Percentiles rank a stretch among this genome's conserved stretches.
Evolutionary conservation across 2,888 invertebrate genomes (phyloP).

Genomic region (Scaptomyza polygonia): DNA sequence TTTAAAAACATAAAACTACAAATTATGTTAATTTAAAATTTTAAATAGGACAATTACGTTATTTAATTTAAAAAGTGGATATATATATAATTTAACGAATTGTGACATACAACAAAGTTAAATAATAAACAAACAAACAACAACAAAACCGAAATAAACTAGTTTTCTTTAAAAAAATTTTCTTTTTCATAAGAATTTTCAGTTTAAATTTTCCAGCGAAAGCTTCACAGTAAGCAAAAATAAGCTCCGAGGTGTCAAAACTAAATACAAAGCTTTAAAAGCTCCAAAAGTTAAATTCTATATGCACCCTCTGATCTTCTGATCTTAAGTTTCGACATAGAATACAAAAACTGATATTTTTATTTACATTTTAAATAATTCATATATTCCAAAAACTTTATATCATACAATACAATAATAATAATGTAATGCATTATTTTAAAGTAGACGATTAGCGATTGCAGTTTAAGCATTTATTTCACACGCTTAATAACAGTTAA

Average conservation of each 20-base stretch:
- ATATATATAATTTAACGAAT: conserved; percentile 71
- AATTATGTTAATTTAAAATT: conserved; percentile 78
- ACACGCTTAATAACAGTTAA: conserved; percentile 46
- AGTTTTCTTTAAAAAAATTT: neutral
- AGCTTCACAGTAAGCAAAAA: neutral
- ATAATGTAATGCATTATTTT: conserved; percentile 60
- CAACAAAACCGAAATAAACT: neutral
- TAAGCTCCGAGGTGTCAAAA: neutral
- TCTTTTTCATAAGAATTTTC: too few species aligned
- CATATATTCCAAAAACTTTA: conserved; percentile 55
- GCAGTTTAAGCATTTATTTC: conserved; percentile 34
- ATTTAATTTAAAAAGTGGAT: conserved; percentile 78
- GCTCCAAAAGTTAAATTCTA: neutral
- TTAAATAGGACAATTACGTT: conserved; percentile 82
- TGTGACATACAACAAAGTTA: conserved; percentile 60
- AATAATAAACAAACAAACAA: conserved; percentile 43
- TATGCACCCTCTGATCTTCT: too few species aligned
- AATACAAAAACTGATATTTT: neutral
- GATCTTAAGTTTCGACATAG: too few species aligned
- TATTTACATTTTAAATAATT: conserved; percentile 39
- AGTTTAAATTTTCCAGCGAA: neutral
- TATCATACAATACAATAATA: conserved; percentile 60
- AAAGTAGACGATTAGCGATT: conserved; percentile 20
- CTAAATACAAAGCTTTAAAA: conserved; percentile 2
- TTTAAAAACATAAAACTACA: conserved; percentile 68